phyloP scores from a whole-genome alignment of 2,797 vertebrate species.

The Microcaecilia unicolor region DNA sequence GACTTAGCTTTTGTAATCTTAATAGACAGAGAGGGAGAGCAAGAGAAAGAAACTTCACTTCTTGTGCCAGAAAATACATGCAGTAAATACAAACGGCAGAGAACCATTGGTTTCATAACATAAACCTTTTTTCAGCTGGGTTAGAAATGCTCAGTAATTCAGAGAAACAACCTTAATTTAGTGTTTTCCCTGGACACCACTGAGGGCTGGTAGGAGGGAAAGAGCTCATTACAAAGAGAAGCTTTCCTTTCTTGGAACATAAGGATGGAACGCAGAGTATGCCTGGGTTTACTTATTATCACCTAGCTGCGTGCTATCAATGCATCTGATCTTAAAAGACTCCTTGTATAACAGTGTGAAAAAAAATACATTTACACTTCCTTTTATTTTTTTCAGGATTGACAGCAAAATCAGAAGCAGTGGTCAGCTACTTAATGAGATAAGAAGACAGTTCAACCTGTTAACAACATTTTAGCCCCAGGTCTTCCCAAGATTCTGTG shows the following conservation, averaged over 20 bases:
- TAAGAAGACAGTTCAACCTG: too few relatives aligned
- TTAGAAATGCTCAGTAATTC: constrained; percentile 41
- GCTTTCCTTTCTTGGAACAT: constrained; percentile 9
- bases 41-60: constrained; percentile 25
- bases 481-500: too few relatives aligned
- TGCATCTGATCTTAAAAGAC: constrained; percentile 8
- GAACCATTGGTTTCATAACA: constrained; percentile 22
- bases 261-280: constrained; percentile 5
- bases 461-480: too few relatives aligned
- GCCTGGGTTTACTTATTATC: constrained; percentile 7
- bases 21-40: constrained; percentile 14
- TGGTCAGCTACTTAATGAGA: constrained; percentile 5
- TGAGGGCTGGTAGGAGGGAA: constrained; percentile 16
- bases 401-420: neutral
- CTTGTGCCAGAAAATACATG: constrained; percentile 20
- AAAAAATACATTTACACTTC: neutral
- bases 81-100: constrained; percentile 21
- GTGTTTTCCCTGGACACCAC: constrained; percentile 27
- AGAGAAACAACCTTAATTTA: constrained; percentile 38
- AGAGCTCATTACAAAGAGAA: constrained; percentile 26
- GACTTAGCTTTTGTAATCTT: constrained; percentile 46
- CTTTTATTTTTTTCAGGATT: constrained; percentile 8
- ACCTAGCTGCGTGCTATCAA: constrained; percentile 3
- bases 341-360: constrained; percentile 1
- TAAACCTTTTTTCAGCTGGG: constrained; percentile 33